A percentile compares a stretch with the other conserved stretches of the same genome.
Conservation (phyloP, 2,113 vertebrate species). For the Cavia porcellus region DNA sequence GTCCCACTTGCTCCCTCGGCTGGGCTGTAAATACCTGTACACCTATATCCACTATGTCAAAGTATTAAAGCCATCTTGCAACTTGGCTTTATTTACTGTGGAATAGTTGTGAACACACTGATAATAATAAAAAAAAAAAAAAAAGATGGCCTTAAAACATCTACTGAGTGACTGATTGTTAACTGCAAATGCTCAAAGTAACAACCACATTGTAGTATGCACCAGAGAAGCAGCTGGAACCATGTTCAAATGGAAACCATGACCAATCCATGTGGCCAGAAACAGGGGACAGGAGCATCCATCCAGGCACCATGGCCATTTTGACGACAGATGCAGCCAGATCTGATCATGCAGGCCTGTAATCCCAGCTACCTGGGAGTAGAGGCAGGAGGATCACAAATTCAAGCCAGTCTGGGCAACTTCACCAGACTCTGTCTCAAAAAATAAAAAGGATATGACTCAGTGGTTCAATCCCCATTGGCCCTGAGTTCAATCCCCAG, state of each 20-base stretch:
- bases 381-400: neutral
- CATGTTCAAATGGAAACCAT: neutral
- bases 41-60: neutral
- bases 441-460: neutral
- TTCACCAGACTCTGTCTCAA: neutral
- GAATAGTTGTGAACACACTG: neutral
- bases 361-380: neutral
- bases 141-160: constrained; percentile 2
- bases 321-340: neutral
- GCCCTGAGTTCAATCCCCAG: neutral
- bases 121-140: neutral
- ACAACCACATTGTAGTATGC: rapidly evolving
- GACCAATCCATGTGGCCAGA: too few species aligned
- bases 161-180: neutral
- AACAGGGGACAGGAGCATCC: too few species aligned
- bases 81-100: neutral
- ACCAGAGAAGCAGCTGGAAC: neutral
- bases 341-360: neutral
- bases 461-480: neutral
- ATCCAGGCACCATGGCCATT: neutral
- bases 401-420: neutral
- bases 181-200: neutral
- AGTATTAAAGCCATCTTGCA: neutral
- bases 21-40: neutral
- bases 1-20: neutral